phyloP scores from a whole-genome alignment of 2,888 invertebrate species.

The Caenorhabditis doughertyi region DNA sequence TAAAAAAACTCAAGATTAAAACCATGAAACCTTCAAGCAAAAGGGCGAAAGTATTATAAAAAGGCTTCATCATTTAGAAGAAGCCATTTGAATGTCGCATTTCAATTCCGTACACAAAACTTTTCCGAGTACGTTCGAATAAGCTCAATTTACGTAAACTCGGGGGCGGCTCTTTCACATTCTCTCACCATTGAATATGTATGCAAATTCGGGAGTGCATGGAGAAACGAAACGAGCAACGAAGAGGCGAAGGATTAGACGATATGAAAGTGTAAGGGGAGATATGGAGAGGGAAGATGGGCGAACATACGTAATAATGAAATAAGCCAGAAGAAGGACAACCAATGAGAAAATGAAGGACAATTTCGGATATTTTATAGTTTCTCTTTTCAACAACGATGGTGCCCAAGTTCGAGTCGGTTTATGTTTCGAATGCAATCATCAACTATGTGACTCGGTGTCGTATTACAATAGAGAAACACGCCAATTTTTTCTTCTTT shows the following conservation, averaged over 20 bases:
- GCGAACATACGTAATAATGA: constrained; percentile 40
- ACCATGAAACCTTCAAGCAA: no score
- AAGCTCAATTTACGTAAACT: constrained; percentile 59
- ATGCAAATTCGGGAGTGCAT: constrained; percentile 50
- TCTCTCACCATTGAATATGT: constrained; percentile 50
- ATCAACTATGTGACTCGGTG: constrained; percentile 45
- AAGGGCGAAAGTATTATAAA: background rate
- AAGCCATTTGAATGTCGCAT: constrained; percentile 18
- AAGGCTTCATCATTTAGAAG: constrained; percentile 12
- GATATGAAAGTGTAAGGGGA: constrained; percentile 7
- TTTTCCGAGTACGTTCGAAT: constrained; percentile 32
- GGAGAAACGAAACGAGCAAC: constrained; percentile 30
- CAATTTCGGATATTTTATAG: background rate
- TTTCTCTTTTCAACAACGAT: background rate
- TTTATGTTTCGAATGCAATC: constrained; percentile 31
- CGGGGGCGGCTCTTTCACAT: constrained; percentile 9
- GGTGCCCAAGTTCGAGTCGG: background rate
- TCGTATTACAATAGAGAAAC: constrained; percentile 34
- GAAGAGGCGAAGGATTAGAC: constrained; percentile 39
- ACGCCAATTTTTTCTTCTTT: constrained; percentile 1
- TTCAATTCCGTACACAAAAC: constrained; percentile 3
- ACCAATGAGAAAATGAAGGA: background rate
- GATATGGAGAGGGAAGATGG: constrained; percentile 1
- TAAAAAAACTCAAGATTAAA: no score
- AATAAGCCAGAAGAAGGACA: background rate